Percentiles rank a stretch among this genome's conserved stretches.
Evolutionary conservation across 2,888 invertebrate species (phyloP).

Genomic region (Camponotus fellah): DNA sequence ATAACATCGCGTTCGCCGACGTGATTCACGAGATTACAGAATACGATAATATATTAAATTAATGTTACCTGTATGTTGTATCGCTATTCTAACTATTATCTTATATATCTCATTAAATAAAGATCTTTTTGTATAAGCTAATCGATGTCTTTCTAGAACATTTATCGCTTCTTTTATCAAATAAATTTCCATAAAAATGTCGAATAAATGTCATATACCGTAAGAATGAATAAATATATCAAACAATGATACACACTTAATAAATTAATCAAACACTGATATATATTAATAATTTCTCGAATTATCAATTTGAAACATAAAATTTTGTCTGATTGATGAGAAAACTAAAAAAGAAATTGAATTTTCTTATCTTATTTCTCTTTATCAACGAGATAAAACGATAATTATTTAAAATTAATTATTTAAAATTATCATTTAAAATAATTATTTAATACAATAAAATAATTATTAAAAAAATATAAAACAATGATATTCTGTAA

Average conservation of each 20-base stretch:
- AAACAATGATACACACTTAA: too few relatives aligned
- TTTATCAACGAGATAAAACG: background rate
- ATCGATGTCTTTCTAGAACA: background rate
- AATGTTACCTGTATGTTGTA: conserved; percentile 67
- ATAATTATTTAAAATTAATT: background rate
- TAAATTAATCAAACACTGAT: background rate
- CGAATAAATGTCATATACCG: background rate
- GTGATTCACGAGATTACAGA: conserved; percentile 26
- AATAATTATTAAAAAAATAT: background rate
- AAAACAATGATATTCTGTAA: conserved; percentile 23
- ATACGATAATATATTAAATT: conserved; percentile 62
- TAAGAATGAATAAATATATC: background rate
- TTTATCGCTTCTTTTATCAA: background rate
- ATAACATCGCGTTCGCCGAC: conserved; percentile 34
- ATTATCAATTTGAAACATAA: background rate
- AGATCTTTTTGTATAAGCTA: conserved; percentile 69
- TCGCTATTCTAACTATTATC: conserved; percentile 66
- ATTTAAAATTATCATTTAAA: too few relatives aligned
- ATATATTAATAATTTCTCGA: background rate
- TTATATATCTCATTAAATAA: conserved; percentile 71
- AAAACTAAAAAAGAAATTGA: background rate
- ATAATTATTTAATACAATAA: too few relatives aligned
- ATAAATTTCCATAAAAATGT: background rate
- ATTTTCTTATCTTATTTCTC: background rate
- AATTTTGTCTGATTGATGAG: background rate